These are phyloP conservation scores for Syrrhaptes paradoxus DNA, from an alignment of 2,113 vertebrate species.

Conservation along the genomic window DNA sequence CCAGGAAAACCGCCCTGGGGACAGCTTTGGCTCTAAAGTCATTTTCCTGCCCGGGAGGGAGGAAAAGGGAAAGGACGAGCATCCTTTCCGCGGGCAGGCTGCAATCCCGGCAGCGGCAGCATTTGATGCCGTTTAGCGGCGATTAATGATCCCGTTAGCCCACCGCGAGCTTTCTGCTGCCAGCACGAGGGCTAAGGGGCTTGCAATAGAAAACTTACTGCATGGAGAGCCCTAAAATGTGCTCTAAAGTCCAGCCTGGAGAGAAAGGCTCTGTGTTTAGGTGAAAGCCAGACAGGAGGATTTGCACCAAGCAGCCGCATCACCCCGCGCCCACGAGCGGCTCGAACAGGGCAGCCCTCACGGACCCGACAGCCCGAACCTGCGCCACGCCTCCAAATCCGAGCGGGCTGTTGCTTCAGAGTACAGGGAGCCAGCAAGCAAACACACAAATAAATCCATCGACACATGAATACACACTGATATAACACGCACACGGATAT, in stretches of 20 bases:
- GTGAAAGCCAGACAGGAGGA: background rate
- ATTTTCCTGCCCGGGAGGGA: background rate
- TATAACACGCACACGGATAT: constrained; percentile 64
- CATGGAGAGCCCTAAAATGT: background rate
- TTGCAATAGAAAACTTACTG: background rate
- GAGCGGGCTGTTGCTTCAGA: constrained; percentile 71
- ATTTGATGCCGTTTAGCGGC: background rate
- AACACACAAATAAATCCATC: constrained; percentile 74
- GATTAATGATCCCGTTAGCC: rapidly evolving
- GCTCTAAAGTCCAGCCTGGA: background rate
- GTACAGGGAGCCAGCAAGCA: constrained; percentile 78
- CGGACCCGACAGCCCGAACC: background rate
- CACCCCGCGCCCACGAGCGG: rapidly evolving
- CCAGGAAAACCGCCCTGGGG: background rate
- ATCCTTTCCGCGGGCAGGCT: background rate
- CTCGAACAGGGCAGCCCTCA: constrained; percentile 28
- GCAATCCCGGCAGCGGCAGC: background rate
- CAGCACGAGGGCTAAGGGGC: background rate
- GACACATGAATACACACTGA: constrained; percentile 79
- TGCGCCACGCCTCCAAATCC: background rate
- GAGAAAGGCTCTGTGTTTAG: rapidly evolving
- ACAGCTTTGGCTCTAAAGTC: background rate
- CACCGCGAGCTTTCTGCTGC: background rate
- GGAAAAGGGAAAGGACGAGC: background rate
- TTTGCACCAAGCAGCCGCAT: background rate